These are phyloP conservation scores for Crenuchus spilurus DNA, from an alignment of 2,797 vertebrate species.

Conservation along the genomic window DNA sequence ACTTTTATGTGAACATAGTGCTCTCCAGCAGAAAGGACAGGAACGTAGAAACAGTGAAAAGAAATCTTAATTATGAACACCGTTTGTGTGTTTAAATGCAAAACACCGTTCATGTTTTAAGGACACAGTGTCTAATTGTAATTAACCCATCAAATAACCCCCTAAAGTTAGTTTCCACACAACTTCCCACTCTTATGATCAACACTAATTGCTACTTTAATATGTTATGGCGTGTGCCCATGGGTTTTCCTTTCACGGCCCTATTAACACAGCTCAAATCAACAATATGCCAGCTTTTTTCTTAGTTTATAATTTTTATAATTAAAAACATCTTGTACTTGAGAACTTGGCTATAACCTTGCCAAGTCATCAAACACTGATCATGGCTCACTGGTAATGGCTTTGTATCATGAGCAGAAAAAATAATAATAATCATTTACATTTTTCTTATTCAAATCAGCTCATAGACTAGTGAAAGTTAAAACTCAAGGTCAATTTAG, in stretches of 20 bases:
- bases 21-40: no score
- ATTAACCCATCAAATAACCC: conserved; percentile 45
- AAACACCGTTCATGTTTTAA: no score
- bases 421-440: no score
- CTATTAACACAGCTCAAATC: not conserved
- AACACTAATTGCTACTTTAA: conserved; percentile 45
- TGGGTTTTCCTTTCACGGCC: not conserved
- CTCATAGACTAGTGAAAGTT: no score
- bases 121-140: not conserved
- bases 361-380: not conserved
- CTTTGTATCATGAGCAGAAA: not conserved
- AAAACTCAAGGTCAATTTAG: no score
- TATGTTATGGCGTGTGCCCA: not conserved
- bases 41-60: no score
- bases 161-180: conserved; percentile 11
- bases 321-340: conserved; percentile 14
- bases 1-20: no score
- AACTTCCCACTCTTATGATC: conserved; percentile 33
- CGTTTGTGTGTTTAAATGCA: no score
- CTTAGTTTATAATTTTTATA: conserved; percentile 9
- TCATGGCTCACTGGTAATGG: not conserved
- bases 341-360: not conserved
- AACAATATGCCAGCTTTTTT: not conserved
- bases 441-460: no score
- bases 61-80: no score